phyloP scores from a whole-genome alignment of 37 sponge, comb jelly and placozoan species.

The Spongia lamella region DNA sequence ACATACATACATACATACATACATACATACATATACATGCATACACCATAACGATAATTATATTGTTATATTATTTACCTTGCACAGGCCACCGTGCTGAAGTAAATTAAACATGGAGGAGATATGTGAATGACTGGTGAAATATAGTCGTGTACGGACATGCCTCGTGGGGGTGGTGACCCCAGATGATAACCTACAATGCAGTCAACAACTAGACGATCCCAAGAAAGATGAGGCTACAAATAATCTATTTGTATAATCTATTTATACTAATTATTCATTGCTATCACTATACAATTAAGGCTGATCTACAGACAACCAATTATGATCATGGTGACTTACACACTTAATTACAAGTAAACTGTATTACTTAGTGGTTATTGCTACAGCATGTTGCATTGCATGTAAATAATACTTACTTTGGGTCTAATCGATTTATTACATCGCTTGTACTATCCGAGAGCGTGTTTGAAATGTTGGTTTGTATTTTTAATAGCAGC shows the following conservation, averaged over 20 bases:
- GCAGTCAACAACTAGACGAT: too few relatives aligned
- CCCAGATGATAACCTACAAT: conserved; percentile 60
- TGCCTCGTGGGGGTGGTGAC: conserved; percentile 78
- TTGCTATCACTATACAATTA: too few relatives aligned
- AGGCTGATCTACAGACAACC: too few relatives aligned
- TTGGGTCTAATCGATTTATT: conserved; percentile 72
- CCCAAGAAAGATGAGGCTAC: too few relatives aligned
- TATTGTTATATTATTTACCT: conserved; percentile 76
- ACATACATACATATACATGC: too few relatives aligned
- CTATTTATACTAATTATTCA: too few relatives aligned
- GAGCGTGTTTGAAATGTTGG: conserved; percentile 76
- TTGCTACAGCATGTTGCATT: too few relatives aligned
- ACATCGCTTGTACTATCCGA: conserved; percentile 59
- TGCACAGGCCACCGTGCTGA: conserved; percentile 62
- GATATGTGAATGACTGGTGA: conserved; percentile 94
- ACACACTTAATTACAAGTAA: too few relatives aligned
- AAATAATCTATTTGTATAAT: too few relatives aligned
- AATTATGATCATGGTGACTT: too few relatives aligned
- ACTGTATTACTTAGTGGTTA: too few relatives aligned
- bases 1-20: too few relatives aligned
- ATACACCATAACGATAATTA: neutral
- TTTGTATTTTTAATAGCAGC: conserved; percentile 78
- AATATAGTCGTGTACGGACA: conserved; percentile 93
- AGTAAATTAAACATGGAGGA: conserved; percentile 82
- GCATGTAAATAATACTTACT: conserved; percentile 39